Conservation (phyloP, 1,140 invertebrate genomes). For the Acromyrmex echinatior region DNA sequence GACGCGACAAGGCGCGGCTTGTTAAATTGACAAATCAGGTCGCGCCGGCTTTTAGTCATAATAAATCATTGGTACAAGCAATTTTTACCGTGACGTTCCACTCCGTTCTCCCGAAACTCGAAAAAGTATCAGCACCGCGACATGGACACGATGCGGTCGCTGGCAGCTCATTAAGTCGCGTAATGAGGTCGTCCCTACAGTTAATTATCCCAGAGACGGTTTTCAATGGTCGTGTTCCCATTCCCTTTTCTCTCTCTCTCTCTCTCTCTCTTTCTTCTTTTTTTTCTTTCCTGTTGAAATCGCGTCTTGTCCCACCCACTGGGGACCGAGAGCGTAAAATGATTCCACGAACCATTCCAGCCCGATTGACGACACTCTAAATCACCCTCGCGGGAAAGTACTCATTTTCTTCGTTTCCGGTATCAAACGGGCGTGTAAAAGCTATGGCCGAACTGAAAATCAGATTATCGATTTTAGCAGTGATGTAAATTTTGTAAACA, state of each 20-base stretch:
- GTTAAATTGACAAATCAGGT: conserved; percentile 52
- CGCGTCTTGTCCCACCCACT: conserved; percentile 45
- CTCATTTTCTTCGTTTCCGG: conserved; percentile 52
- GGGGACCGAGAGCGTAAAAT: conserved; percentile 71
- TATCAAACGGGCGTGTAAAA: conserved; percentile 46
- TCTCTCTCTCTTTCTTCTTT: background rate
- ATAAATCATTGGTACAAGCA: conserved; percentile 40
- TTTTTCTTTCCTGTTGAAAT: conserved; percentile 17
- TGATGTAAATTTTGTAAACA: background rate
- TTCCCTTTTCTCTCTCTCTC: background rate
- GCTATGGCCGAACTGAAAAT: background rate
- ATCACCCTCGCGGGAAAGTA: conserved; percentile 48
- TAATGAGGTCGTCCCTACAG: conserved; percentile 78
- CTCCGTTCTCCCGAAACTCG: conserved; percentile 10
- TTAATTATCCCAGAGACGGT: conserved; percentile 77
- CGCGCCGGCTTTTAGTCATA: background rate
- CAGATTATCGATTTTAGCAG: background rate
- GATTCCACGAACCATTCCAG: conserved; percentile 70
- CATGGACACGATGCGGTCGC: conserved; percentile 17
- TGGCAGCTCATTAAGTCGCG: conserved; percentile 78
- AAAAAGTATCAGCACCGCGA: conserved; percentile 36
- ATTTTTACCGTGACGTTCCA: conserved; percentile 36
- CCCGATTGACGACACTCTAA: conserved; percentile 68
- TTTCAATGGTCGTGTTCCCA: conserved; percentile 37
- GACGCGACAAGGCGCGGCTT: background rate